phyloP scores from a whole-genome alignment of 2,113 vertebrate species.

The Hypocryptadius cinnamomeus region DNA sequence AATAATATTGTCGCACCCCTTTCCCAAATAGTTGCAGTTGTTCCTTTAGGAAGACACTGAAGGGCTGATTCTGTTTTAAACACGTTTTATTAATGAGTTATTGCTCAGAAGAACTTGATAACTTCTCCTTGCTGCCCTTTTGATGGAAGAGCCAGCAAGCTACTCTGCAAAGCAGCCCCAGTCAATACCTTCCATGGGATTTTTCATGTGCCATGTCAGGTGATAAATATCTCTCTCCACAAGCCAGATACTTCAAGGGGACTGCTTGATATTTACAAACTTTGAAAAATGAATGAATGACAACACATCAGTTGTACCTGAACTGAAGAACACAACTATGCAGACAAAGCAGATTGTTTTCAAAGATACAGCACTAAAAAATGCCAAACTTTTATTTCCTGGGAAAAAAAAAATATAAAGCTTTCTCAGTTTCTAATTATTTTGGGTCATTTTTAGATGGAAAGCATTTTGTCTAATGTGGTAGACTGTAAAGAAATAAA shows the following conservation, averaged over 20 bases:
- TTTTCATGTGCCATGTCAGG: background rate
- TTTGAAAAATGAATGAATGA: constrained; percentile 7
- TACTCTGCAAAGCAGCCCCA: background rate
- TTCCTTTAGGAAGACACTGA: background rate
- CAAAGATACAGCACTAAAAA: background rate
- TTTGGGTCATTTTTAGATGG: background rate
- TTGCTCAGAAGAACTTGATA: background rate
- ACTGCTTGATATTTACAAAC: background rate
- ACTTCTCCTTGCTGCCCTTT: background rate
- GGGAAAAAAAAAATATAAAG: background rate
- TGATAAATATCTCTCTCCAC: background rate
- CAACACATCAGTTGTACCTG: background rate
- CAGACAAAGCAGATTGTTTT: background rate
- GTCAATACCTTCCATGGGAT: background rate
- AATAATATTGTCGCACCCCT: background rate
- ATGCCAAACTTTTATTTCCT: background rate
- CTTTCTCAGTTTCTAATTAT: background rate
- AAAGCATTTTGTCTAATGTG: background rate
- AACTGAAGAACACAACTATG: background rate
- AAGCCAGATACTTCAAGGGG: background rate
- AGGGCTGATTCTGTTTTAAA: background rate
- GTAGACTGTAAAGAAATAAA: background rate
- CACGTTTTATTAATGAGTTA: background rate
- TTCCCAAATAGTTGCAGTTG: background rate
- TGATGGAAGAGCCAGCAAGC: background rate